Evolutionary conservation across 2,888 invertebrate species (phyloP).

Genomic region (Rotaria socialis): DNA sequence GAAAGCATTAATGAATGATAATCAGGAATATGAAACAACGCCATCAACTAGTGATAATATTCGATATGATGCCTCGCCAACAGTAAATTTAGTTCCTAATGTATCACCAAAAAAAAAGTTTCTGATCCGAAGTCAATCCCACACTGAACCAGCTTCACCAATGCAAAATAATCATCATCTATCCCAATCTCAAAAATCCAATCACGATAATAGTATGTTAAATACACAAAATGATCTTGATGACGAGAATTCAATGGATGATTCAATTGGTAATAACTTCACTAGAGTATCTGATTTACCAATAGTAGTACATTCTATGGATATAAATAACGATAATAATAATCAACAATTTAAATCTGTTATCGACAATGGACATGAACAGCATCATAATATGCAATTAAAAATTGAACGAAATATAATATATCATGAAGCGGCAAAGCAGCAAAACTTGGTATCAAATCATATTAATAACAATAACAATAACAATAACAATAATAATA

Average conservation of each 20-base stretch:
- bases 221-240: conserved; percentile 1
- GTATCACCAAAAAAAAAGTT: neutral
- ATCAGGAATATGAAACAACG: neutral
- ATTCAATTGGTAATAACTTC: neutral
- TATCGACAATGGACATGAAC: neutral
- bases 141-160: neutral
- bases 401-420: neutral
- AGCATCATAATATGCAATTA: neutral
- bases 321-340: neutral
- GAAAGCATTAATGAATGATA: neutral
- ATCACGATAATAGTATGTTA: conserved; percentile 13
- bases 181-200: neutral
- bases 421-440: neutral
- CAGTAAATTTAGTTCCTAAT: neutral
- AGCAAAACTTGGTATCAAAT: neutral
- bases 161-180: neutral
- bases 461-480: neutral
- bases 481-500: neutral
- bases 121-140: conserved; percentile 28
- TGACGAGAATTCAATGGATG: neutral
- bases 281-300: neutral
- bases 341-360: neutral
- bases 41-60: neutral
- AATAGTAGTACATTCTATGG: neutral
- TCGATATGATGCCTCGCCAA: neutral